Percentiles rank a stretch among this genome's conserved stretches.
These are phyloP conservation scores for Meloidogyne hapla DNA, from an alignment of 1,140 invertebrate species.

Conservation along the genomic window DNA sequence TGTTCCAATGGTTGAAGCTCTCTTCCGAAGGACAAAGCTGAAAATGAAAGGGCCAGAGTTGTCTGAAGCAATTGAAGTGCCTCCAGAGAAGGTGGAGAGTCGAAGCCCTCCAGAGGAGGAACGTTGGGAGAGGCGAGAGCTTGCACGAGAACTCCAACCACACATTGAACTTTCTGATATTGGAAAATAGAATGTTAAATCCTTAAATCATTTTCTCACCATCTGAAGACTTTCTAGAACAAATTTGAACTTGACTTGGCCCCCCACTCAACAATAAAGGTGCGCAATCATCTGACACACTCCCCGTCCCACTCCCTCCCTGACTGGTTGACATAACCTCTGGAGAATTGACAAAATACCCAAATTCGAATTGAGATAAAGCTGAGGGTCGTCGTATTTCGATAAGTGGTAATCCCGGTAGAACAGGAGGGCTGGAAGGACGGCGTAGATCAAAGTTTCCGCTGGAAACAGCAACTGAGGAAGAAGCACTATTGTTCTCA, in stretches of 20 bases:
- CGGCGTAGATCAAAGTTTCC: constrained; percentile 27
- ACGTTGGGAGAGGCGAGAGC: constrained; percentile 61
- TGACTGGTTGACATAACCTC: constrained; percentile 43
- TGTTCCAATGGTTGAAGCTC: constrained; percentile 63
- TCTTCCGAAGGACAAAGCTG: constrained; percentile 60
- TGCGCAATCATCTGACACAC: constrained; percentile 52
- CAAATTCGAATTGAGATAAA: constrained; percentile 61
- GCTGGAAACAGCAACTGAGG: neutral
- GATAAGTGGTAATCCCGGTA: constrained; percentile 61
- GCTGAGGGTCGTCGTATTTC: constrained; percentile 62
- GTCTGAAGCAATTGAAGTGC: constrained; percentile 63
- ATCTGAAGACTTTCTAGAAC: constrained; percentile 62
- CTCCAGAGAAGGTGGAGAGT: constrained; percentile 61
- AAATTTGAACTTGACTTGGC: constrained; percentile 34
- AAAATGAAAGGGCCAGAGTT: constrained; percentile 63
- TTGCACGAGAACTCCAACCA: constrained; percentile 62
- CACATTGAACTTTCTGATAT: constrained; percentile 55
- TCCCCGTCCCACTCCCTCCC: constrained; percentile 50
- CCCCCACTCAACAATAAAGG: constrained; percentile 53
- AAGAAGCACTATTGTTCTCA: neutral
- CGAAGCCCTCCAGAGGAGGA: constrained; percentile 59
- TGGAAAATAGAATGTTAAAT: neutral
- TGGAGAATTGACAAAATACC: constrained; percentile 63
- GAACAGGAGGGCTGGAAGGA: constrained; percentile 61
- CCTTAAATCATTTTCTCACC: constrained; percentile 36